Conservation (phyloP, 2,113 vertebrate genomes). For the Rattus rattus region DNA sequence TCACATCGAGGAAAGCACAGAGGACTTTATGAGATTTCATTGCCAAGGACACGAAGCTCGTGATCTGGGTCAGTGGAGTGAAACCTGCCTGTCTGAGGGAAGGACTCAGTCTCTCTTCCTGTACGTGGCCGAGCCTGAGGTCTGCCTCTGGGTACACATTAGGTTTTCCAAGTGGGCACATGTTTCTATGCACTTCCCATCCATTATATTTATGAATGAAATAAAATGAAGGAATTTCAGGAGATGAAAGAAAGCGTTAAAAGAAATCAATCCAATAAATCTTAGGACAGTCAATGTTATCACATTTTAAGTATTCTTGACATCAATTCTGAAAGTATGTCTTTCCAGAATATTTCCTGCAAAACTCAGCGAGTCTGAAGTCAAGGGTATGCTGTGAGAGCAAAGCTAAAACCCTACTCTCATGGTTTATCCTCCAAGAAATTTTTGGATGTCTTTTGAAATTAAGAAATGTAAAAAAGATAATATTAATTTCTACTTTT, state of each 20-base stretch:
- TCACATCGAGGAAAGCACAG: not conserved
- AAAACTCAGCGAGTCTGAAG: not conserved
- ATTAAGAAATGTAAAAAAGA: not conserved
- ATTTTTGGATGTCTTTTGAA: not conserved
- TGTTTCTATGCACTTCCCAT: not conserved
- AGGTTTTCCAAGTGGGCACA: not conserved
- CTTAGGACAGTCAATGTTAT: not conserved
- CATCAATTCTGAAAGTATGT: not conserved
- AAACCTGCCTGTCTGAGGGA: not conserved
- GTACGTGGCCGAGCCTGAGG: rapidly evolving
- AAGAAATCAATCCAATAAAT: conserved; percentile 42
- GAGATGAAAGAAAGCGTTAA: conserved; percentile 54
- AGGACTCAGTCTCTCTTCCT: not conserved
- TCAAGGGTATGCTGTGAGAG: not conserved
- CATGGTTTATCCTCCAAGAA: not conserved
- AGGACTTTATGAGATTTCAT: not conserved
- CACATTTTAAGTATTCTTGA: not conserved
- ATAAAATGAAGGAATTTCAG: conserved; percentile 25
- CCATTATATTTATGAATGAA: conserved; percentile 9
- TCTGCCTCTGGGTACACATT: not conserved
- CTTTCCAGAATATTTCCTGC: not conserved
- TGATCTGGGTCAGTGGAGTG: not conserved
- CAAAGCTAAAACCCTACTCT: not conserved
- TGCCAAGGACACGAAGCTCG: not conserved
- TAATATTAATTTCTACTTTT: not conserved